These are phyloP conservation scores for Colius striatus DNA, from an alignment of 2,113 vertebrate species.

Conservation along the genomic window DNA sequence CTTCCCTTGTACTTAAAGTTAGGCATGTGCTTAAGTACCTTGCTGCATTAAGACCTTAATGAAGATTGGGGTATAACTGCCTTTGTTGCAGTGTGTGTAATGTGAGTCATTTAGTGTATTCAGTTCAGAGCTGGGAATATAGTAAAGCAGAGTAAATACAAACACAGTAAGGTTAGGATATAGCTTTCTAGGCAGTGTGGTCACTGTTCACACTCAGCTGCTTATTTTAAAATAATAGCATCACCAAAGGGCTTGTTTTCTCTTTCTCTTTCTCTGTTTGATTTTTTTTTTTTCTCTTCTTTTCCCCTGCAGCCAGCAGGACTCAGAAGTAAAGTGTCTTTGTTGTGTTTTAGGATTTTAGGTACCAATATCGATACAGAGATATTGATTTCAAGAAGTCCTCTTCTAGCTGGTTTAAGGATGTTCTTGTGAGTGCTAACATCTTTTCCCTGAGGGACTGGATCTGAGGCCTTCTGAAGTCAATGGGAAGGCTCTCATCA, in stretches of 20 bases:
- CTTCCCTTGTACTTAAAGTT: constrained; percentile 69
- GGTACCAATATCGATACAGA: constrained; percentile 37
- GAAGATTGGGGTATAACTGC: constrained; percentile 68
- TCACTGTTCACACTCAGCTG: constrained; percentile 10
- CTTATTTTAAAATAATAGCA: neutral
- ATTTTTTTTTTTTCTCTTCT: too few relatives aligned
- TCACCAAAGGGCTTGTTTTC: neutral
- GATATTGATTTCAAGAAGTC: constrained; percentile 45
- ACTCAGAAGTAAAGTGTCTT: constrained; percentile 6
- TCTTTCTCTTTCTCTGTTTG: neutral
- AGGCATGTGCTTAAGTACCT: constrained; percentile 67
- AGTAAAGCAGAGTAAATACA: neutral
- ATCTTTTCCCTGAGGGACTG: neutral
- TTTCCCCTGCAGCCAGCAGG: neutral
- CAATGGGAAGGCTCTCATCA: constrained; percentile 40
- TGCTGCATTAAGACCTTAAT: constrained; percentile 67
- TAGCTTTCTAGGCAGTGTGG: constrained; percentile 1
- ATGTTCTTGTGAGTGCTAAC: neutral
- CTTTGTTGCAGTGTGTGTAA: constrained; percentile 46
- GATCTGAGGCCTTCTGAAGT: constrained; percentile 58
- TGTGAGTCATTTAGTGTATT: constrained; percentile 41
- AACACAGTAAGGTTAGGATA: neutral
- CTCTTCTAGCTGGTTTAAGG: constrained; percentile 10
- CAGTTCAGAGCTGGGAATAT: neutral
- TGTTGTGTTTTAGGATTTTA: constrained; percentile 22